Percentiles rank a stretch among this genome's conserved stretches.
phyloP scores from a whole-genome alignment of 2,888 invertebrate species.

The Hydrotaea cyrtoneurina region DNA sequence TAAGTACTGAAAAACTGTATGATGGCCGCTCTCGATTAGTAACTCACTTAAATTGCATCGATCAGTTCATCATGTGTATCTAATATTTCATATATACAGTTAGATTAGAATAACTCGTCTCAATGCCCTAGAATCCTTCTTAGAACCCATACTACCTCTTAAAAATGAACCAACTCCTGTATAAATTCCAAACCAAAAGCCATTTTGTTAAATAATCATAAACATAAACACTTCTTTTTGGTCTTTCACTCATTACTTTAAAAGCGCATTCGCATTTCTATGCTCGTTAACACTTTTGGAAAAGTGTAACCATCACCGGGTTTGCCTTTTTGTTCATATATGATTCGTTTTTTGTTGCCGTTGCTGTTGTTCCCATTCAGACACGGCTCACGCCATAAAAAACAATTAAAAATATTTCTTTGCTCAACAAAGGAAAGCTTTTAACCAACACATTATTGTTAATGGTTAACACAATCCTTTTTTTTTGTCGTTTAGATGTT shows the following conservation, averaged over 20 bases:
- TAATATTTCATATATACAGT: too few species aligned
- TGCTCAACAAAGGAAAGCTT: conserved; percentile 47
- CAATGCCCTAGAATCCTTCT: too few species aligned
- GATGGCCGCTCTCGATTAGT: too few species aligned
- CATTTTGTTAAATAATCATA: too few species aligned
- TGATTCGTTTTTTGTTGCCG: not conserved
- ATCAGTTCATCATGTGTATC: too few species aligned
- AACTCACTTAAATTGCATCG: too few species aligned
- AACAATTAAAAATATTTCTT: conserved; percentile 41
- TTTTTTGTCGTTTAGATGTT: conserved; percentile 39
- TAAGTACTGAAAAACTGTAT: too few species aligned
- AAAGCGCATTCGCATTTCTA: conserved; percentile 9
- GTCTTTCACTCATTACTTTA: conserved; percentile 40
- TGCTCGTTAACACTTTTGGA: not conserved
- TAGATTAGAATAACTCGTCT: too few species aligned
- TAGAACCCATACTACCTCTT: too few species aligned
- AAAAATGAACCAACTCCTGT: too few species aligned
- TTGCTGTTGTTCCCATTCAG: not conserved
- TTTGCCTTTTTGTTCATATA: not conserved
- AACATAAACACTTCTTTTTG: not conserved
- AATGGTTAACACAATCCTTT: conserved; percentile 57
- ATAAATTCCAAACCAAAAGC: too few species aligned
- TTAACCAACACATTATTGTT: conserved; percentile 63
- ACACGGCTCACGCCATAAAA: conserved; percentile 1
- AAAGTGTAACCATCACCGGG: conserved; percentile 21